Evolutionary conservation across 2,888 invertebrate genomes (phyloP), one percentile per base, ranked within the genome.

Genomic region (Chloroclysta siterata): DNA sequence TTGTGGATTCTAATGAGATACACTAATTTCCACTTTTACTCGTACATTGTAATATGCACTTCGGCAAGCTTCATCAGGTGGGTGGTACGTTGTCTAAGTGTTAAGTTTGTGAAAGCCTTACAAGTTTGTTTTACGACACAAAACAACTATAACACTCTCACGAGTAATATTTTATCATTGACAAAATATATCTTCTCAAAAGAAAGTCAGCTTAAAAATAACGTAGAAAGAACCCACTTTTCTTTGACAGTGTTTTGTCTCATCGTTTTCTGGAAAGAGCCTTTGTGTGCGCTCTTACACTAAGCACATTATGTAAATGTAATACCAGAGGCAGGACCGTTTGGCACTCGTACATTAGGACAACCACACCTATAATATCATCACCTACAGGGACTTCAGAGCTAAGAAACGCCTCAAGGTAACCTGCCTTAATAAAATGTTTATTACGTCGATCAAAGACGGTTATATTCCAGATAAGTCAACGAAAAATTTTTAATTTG

Each of bases 301-400:
- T 88, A 88, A 89, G 87, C 87, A 87, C 84, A 86, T 89, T 90
- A 90, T 90, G 90, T 86, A 88, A 89, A 89, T 90, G 84, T 88
- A 83, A 89, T 88, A 85, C 83, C 80, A 76, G 80, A 85, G 87
- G 86, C 85, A 85, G 84, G 83, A 80, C 85, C 79, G 81, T 75
- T 75, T 79, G 78, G 80, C 79, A 78, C 81, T 81, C 77, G 80
- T 81, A 79, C 82, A 79, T 73, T 76, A 76, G 80, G 80, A 81
- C 78, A 82, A 80, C 85, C 86, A 82, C 84, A 82, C 85, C 85
- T 85, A 81, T 85, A n/a, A 13, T 48, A 82, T 81, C 82, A 83
- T 88, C 82, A 80, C 63, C 71, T 76, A 76, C 69, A 82, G 79
- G 68, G 69, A 44, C 15, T 13, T 8, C 33, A 46, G 46, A 46